Percentiles rank a stretch among this genome's conserved stretches.
phyloP scores from a whole-genome alignment of 2,888 invertebrate genomes.

The Laspeyria flexula region DNA sequence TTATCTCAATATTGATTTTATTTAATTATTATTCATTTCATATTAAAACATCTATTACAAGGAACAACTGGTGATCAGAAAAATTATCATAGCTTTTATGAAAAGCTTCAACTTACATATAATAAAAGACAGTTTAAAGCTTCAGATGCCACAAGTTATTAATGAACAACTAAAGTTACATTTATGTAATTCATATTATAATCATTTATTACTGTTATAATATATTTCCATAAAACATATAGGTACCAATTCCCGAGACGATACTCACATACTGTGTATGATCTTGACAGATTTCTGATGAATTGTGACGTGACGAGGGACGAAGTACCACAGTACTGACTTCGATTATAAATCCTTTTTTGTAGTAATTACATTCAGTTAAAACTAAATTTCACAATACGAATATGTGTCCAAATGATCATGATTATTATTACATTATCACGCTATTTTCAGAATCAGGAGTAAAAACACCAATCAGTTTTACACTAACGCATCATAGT shows the following conservation, averaged over 20 bases:
- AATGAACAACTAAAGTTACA: no score
- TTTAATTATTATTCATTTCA: no score
- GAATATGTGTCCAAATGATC: constrained; percentile 11
- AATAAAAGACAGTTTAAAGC: no score
- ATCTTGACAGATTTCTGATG: constrained; percentile 56
- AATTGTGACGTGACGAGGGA: constrained; percentile 52
- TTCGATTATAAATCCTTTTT: constrained; percentile 23
- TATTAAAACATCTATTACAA: no score
- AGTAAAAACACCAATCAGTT: constrained; percentile 34
- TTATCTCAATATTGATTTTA: no score
- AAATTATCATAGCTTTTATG: no score
- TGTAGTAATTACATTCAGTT: constrained; percentile 4
- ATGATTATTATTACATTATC: constrained; percentile 21
- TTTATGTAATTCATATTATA: no score
- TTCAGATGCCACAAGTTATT: no score
- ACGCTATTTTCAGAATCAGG: constrained; percentile 11
- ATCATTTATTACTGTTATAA: no score
- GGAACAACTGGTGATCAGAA: no score
- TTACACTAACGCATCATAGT: constrained; percentile 25
- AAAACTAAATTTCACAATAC: constrained; percentile 15
- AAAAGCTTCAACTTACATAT: no score
- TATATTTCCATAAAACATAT: no score
- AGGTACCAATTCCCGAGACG: constrained; percentile 24
- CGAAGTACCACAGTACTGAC: constrained; percentile 28
- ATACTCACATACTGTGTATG: constrained; percentile 38